Base-by-base conservation (phyloP, 2,113 vertebrate genomes). In the Catagonus wagneri region DNA sequence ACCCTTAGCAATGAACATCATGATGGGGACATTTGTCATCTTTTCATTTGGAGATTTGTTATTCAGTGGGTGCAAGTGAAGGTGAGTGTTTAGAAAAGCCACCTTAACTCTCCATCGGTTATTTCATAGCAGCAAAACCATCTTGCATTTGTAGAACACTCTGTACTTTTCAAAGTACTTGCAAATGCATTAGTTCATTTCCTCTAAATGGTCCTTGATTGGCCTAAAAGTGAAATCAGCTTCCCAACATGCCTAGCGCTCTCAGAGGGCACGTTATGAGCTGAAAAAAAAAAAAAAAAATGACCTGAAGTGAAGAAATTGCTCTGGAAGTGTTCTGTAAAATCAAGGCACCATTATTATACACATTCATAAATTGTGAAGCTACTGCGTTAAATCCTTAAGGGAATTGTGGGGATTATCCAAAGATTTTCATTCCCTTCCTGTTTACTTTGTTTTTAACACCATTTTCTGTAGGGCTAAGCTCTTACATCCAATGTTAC, bases 201-300 rank as follows among this genome's bases (percentile, higher is more conserved):
- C 72, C 54, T 95, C 84, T 81, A 93, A 92, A 93, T 95, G 60
- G 54, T 39, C 60, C 84, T 92, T 96, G 79, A 90, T 97, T 88
- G 84, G 69, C 50, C 66, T 95, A 56, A 96, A 96, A 94, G 83
- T 95, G 95, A 84, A 92, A 92, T 78, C 75, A 32, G 54, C 80
- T 97, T 94, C n/a, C 87, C 69, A 83, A 81, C 16, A 8, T 95
- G 65, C 44, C 74, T 96, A 78, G 75, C 3, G 14, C 84, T 92
- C 87, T 94, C 80, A 68, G 17, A 93, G 86, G 83, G 60, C 32
- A 81, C 66, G 80, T 75, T 71, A 61, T 63, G 69, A 74, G 72
- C 68, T 88, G 87, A 79, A 56, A 58, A 68, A 68, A 85, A 1
- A 58, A 84, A 79, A 56, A 58, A 68, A 68, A 85, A 1, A 58